phyloP scores from a whole-genome alignment of 2,888 invertebrate genomes.

The Cheilosia soror region DNA sequence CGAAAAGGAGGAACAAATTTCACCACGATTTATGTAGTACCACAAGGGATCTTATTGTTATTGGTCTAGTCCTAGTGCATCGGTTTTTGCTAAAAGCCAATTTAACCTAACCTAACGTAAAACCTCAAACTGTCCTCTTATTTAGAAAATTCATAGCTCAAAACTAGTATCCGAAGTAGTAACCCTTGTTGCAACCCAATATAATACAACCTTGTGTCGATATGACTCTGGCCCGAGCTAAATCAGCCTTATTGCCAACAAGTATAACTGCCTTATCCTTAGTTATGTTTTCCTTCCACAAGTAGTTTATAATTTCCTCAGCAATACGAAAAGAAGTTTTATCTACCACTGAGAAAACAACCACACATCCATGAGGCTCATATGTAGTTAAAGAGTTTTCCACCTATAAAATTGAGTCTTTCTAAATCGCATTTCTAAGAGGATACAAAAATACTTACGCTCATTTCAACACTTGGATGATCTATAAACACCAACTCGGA shows the following conservation, averaged over 20 bases:
- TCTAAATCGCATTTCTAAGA: background rate
- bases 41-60: too few species aligned
- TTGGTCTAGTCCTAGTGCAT: too few species aligned
- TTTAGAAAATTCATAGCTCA: too few species aligned
- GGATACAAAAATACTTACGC: conserved; percentile 87
- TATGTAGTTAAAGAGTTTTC: conserved; percentile 95
- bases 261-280: conserved; percentile 94
- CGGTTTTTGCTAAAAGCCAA: too few species aligned
- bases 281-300: conserved; percentile 92
- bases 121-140: too few species aligned
- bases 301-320: conserved; percentile 93
- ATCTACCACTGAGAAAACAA: conserved; percentile 95
- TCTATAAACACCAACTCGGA: conserved; percentile 96
- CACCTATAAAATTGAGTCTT: conserved; percentile 85
- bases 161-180: background rate
- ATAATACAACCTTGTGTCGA: conserved; percentile 89
- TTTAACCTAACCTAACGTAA: too few species aligned
- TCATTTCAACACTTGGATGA: conserved; percentile 95
- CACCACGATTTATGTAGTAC: too few species aligned
- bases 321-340: conserved; percentile 92
- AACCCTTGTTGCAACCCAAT: background rate
- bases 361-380: conserved; percentile 95
- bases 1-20: too few species aligned
- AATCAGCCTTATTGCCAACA: conserved; percentile 96
- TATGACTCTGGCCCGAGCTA: conserved; percentile 94